Base-by-base conservation (phyloP, 1,140 invertebrate genomes). In the fruit fly (Drosophila melanogaster) region DNA sequence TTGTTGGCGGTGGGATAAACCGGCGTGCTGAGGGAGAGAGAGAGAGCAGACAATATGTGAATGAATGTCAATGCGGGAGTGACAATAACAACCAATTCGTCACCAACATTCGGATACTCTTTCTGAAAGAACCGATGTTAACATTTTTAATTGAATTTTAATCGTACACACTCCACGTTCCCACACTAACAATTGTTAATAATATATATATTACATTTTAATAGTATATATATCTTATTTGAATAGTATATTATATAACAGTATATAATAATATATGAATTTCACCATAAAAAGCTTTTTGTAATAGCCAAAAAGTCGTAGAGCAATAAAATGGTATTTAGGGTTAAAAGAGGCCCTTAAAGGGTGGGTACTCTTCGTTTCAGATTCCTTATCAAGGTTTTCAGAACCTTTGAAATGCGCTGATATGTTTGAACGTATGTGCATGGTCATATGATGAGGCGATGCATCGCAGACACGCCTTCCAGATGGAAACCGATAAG, bases 1-100 rank as follows among this genome's bases (percentile, higher is more conserved):
- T 89, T 90, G 60, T 75, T 81, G 60, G 87, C 87, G 19, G 87
- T 91, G 67, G 87, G 87, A 62, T 90, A 90, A 44, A 90, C 79
- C 59, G 87, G 87, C 40, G 87, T 84, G 87, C 87, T 90, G 61
- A 44, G 44, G 46, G 30, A 11, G 47, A 50, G 37, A 62, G 54
- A 62, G 47, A 62, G 37, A 57, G 50, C 61, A 60, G 19, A 61
- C 46, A 30, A 44, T 35, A 38, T 65, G 59, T 65, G 59, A 67
- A 65, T 65, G 64, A 66, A 53, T 62, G 54, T 62, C 59, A 59
- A 61, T 66, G 64, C 64, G 44, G 64, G 64, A 62, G 44, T 15
- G 44, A 41, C 35, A 65, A 62, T 24, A 66, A 24, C 15, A 4
- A 11, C 14, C 8, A 8, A 6, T 33, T 19, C 11, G 14, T 41